Percentiles rank a stretch among this genome's conserved stretches.
Conservation (phyloP, 2,888 invertebrate species). For the Eupithecia subfuscata region DNA sequence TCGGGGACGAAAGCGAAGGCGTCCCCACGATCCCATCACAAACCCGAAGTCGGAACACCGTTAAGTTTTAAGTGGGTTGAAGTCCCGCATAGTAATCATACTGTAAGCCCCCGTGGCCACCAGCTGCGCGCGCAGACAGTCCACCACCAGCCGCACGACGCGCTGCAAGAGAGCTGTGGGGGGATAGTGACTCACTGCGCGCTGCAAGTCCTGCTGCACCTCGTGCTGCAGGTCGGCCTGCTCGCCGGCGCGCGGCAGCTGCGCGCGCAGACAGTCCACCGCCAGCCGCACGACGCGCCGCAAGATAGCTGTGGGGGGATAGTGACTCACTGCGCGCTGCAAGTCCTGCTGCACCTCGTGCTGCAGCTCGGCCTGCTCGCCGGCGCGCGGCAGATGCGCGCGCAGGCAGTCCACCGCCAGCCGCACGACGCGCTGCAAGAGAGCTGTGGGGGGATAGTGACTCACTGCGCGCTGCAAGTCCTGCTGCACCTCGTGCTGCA, state of each 20-base stretch:
- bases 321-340: neutral
- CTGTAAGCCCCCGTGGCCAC: too few species aligned
- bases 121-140: constrained; percentile 57
- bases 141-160: neutral
- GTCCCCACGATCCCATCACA: too few species aligned
- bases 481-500: constrained; percentile 58
- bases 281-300: neutral
- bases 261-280: constrained; percentile 49
- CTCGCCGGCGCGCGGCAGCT: constrained; percentile 61
- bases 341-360: constrained; percentile 47
- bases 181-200: neutral
- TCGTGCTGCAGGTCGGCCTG: constrained; percentile 54
- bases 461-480: constrained; percentile 44
- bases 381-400: constrained; percentile 62
- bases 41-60: too few species aligned
- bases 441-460: neutral
- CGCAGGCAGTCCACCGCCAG: constrained; percentile 63
- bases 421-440: constrained; percentile 49
- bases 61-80: too few species aligned
- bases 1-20: too few species aligned
- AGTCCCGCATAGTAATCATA: too few species aligned
- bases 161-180: neutral
- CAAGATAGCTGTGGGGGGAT: too few species aligned
- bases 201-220: constrained; percentile 41
- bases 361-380: constrained; percentile 58